Conservation (phyloP, 2,888 invertebrate species). For the Phragmatobia fuliginosa region DNA sequence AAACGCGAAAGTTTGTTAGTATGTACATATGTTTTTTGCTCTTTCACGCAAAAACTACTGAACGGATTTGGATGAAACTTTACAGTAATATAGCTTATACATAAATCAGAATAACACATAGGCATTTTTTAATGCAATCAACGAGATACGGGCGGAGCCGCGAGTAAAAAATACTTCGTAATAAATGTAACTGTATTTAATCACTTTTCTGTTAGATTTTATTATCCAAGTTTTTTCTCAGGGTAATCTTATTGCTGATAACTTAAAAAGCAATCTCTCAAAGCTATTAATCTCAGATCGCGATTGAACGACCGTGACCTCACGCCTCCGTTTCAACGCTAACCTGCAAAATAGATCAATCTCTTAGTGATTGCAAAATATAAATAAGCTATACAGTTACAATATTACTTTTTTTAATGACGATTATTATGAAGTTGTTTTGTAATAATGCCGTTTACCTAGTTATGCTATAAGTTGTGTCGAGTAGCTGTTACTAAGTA, state of each 20-base stretch:
- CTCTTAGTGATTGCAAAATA: slow-evolving; percentile 28
- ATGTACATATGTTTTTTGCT: too few relatives aligned
- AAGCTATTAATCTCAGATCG: slow-evolving; percentile 34
- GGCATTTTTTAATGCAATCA: too few relatives aligned
- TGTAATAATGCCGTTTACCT: slow-evolving; percentile 32
- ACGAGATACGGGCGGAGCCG: too few relatives aligned
- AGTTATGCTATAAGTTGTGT: slow-evolving; percentile 27
- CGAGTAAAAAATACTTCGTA: not conserved
- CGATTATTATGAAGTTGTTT: slow-evolving; percentile 18
- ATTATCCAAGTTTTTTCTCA: slow-evolving; percentile 6
- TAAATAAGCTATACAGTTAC: slow-evolving; percentile 19
- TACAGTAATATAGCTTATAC: too few relatives aligned
- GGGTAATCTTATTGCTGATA: slow-evolving; percentile 1
- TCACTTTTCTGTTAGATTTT: not conserved
- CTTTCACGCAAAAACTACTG: too few relatives aligned
- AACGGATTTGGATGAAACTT: too few relatives aligned
- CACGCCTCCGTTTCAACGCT: slow-evolving; percentile 30
- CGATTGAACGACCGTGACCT: slow-evolving; percentile 32
- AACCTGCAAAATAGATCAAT: slow-evolving; percentile 20
- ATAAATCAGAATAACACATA: too few relatives aligned
- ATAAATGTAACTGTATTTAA: not conserved
- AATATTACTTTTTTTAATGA: slow-evolving; percentile 21
- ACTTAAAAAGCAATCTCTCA: slow-evolving; percentile 14
- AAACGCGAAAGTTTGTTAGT: too few relatives aligned
- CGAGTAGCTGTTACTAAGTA: slow-evolving; percentile 20